Percentiles rank a stretch among this genome's conserved stretches.
These are phyloP conservation scores for Argyra leucocephala DNA, from an alignment of 2,888 invertebrate species.

Conservation along the genomic window DNA sequence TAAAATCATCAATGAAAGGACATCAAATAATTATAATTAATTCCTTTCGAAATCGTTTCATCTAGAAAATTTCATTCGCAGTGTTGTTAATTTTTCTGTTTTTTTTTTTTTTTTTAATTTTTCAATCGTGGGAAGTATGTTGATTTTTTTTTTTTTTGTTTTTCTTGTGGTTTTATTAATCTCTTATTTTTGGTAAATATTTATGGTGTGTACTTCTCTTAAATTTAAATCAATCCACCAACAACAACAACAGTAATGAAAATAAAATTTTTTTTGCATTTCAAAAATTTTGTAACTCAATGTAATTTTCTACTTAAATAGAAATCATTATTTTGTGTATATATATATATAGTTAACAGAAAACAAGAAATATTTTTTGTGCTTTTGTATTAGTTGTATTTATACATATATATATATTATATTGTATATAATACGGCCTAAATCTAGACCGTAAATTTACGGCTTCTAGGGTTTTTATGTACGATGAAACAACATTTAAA, in stretches of 20 bases:
- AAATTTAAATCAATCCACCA: no score
- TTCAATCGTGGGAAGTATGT: background rate
- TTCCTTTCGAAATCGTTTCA: background rate
- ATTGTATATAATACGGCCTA: background rate
- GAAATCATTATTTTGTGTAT: no score
- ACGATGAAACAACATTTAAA: background rate
- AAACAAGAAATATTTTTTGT: no score
- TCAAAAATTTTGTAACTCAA: no score
- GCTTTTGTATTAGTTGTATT: no score
- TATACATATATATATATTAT: background rate
- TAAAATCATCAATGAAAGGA: background rate
- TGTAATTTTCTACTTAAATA: no score
- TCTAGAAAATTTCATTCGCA: background rate
- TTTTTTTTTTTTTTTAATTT: background rate
- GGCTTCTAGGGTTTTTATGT: background rate
- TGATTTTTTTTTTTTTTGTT: background rate
- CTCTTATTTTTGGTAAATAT: no score
- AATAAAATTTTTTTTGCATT: no score
- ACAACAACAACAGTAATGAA: no score
- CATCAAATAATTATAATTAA: background rate
- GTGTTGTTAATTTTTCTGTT: background rate
- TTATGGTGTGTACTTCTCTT: no score
- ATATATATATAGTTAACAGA: no score
- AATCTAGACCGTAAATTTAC: background rate
- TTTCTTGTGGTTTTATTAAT: no score